A percentile compares a stretch with the other conserved stretches of the same genome.
phyloP scores from a whole-genome alignment of 1,140 invertebrate species.

The Drosophila novamexicana region DNA sequence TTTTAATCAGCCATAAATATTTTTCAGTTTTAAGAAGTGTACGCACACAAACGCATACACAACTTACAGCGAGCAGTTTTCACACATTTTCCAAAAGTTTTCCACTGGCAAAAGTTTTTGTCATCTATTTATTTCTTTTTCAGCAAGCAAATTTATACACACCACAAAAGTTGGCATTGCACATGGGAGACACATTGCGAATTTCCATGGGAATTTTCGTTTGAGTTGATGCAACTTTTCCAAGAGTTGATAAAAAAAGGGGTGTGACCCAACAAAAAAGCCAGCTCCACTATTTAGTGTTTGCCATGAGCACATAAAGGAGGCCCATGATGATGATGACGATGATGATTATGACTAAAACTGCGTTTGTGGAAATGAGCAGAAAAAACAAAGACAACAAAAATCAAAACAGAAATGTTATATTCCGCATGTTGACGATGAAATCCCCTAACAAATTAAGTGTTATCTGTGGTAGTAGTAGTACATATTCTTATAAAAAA shows the following conservation, averaged over 20 bases:
- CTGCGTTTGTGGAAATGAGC: slow-evolving; percentile 74
- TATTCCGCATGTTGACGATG: neutral
- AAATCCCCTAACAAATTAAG: neutral
- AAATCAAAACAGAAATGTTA: neutral
- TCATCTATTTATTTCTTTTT: slow-evolving; percentile 15
- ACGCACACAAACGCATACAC: slow-evolving; percentile 12
- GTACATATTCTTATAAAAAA: neutral
- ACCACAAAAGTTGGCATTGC: slow-evolving; percentile 57
- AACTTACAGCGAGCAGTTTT: slow-evolving; percentile 28
- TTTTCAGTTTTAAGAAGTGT: slow-evolving; percentile 32
- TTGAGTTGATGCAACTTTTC: slow-evolving; percentile 58
- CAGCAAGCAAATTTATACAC: slow-evolving; percentile 36
- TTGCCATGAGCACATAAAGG: slow-evolving; percentile 21
- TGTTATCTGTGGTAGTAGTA: neutral
- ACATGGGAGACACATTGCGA: slow-evolving; percentile 49
- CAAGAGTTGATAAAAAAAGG: slow-evolving; percentile 54
- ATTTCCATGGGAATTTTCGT: slow-evolving; percentile 61
- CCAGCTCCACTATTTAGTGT: slow-evolving; percentile 37
- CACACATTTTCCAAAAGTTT: slow-evolving; percentile 41
- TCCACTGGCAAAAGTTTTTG: slow-evolving; percentile 31
- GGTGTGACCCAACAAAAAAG: slow-evolving; percentile 31
- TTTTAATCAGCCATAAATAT: slow-evolving; percentile 58
- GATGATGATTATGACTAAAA: slow-evolving; percentile 43
- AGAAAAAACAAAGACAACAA: slow-evolving; percentile 39
- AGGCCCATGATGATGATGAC: slow-evolving; percentile 32